A percentile compares a stretch with the other conserved stretches of the same genome.
Evolutionary conservation across 2,888 invertebrate species (phyloP).

Genomic region (Callyntrura guangdongensis): DNA sequence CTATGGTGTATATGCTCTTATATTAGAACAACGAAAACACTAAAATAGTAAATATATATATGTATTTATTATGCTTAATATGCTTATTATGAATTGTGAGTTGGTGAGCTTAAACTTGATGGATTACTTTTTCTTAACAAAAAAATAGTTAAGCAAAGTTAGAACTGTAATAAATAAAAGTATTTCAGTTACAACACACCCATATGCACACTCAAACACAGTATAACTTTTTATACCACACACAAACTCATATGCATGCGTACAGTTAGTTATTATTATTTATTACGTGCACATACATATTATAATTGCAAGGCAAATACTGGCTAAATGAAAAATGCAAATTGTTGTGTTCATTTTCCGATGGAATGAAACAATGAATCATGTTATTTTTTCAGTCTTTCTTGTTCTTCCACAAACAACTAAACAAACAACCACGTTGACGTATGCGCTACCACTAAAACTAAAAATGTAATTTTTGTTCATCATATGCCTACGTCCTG

Average conservation of each 20-base stretch:
- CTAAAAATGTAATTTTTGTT: conserved; percentile 8
- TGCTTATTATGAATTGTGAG: conserved; percentile 42
- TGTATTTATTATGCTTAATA: conserved; percentile 33
- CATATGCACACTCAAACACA: conserved; percentile 24
- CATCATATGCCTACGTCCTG: not conserved
- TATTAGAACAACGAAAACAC: not conserved
- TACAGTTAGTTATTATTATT: conserved; percentile 48
- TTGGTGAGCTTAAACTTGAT: conserved; percentile 70
- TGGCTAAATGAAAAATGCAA: conserved; percentile 73
- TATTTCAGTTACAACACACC: conserved; percentile 27
- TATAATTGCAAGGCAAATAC: conserved; percentile 75
- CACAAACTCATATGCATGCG: conserved; percentile 45
- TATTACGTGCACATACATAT: conserved; percentile 69
- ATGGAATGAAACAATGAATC: conserved; percentile 70
- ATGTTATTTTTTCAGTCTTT: conserved; percentile 21
- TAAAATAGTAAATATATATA: not conserved
- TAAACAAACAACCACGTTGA: conserved; percentile 38
- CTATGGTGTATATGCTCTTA: no score
- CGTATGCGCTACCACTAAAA: not conserved
- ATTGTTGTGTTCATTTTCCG: conserved; percentile 55
- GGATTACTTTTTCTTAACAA: conserved; percentile 71
- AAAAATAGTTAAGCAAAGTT: not conserved
- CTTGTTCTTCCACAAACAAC: conserved; percentile 19
- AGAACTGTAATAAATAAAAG: conserved; percentile 39
- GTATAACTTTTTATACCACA: conserved; percentile 39